Percentiles rank a stretch among this genome's conserved stretches.
Evolutionary conservation across 2,113 vertebrate species (phyloP).

Genomic region (Esox niger): DNA sequence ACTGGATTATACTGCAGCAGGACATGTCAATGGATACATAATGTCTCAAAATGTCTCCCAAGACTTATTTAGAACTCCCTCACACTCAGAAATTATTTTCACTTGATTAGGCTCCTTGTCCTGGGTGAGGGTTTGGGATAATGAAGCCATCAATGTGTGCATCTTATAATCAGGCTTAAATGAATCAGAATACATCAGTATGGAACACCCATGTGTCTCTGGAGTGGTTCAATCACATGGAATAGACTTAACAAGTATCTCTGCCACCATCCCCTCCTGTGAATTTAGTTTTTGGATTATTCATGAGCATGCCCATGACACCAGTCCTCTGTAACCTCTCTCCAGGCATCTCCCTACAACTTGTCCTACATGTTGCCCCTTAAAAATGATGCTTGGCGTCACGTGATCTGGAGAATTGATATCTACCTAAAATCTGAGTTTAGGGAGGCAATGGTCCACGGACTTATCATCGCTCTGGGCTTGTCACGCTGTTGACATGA

Average conservation of each 20-base stretch:
- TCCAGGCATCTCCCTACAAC: neutral
- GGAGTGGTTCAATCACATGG: neutral
- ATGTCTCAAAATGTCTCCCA: neutral
- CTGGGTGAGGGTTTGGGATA: neutral
- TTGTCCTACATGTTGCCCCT: neutral
- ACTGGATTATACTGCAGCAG: no score
- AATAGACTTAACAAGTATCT: slow-evolving; percentile 29
- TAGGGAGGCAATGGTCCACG: no score
- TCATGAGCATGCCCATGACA: neutral
- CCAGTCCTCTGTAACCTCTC: no score
- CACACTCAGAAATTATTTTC: no score
- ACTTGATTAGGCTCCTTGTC: slow-evolving; percentile 17
- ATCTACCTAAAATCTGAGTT: neutral
- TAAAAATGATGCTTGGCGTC: neutral
- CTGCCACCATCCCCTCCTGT: neutral
- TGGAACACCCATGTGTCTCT: neutral
- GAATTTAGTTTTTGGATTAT: slow-evolving; percentile 12
- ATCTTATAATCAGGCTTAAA: neutral
- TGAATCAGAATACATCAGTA: neutral
- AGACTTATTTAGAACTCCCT: neutral
- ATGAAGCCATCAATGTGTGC: neutral
- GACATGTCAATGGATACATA: no score
- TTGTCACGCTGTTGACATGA: no score
- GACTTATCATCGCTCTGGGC: neutral
- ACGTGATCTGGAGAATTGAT: neutral